These are phyloP conservation scores for Vidua chalybeata DNA, from an alignment of 2,113 vertebrate genomes.

Conservation along the genomic window DNA sequence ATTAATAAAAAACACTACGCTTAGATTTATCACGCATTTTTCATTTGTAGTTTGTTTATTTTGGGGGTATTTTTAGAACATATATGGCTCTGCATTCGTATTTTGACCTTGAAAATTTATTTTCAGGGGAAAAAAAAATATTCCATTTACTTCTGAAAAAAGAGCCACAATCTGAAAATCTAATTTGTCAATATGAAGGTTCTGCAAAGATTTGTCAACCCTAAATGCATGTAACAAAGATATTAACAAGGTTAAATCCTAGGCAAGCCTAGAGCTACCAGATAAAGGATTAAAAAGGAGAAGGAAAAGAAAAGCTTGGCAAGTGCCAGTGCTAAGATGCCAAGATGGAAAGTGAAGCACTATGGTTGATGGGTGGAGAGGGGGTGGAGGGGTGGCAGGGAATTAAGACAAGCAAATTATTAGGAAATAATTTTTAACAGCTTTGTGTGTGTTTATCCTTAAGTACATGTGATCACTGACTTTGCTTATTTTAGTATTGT, in stretches of 20 bases:
- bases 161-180: not conserved
- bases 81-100: not conserved
- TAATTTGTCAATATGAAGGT: not conserved
- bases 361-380: too few relatives aligned
- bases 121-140: accelerated
- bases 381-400: too few relatives aligned
- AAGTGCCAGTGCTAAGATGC: not conserved
- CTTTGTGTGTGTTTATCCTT: not conserved
- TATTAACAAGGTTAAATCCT: not conserved
- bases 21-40: not conserved
- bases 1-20: not conserved
- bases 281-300: not conserved
- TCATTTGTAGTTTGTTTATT: not conserved
- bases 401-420: not conserved
- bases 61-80: not conserved
- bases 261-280: not conserved
- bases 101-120: not conserved
- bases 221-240: not conserved
- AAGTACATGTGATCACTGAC: not conserved
- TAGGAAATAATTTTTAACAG: not conserved
- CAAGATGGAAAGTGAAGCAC: not conserved
- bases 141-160: not conserved
- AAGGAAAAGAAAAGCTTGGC: not conserved
- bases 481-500: not conserved
- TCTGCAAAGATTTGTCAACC: not conserved